Conservation (phyloP, 2,888 invertebrate genomes). For the Sarcophaga variegata region DNA sequence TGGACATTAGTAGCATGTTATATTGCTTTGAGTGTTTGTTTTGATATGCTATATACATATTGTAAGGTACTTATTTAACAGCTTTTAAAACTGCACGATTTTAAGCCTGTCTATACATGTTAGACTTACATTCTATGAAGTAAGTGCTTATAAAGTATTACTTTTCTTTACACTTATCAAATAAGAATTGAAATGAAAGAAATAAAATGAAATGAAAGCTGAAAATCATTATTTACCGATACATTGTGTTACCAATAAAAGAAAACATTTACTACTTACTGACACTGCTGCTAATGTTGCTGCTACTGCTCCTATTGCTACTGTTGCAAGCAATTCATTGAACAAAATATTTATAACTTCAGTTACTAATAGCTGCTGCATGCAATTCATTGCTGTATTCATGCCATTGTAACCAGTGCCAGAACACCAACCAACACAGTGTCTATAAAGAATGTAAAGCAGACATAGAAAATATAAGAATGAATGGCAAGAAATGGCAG, state of each 20-base stretch:
- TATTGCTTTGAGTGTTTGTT: too few relatives aligned
- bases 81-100: too few relatives aligned
- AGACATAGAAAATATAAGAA: constrained; percentile 9
- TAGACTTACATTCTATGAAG: too few relatives aligned
- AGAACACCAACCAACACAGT: constrained; percentile 12
- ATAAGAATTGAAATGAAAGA: background rate
- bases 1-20: too few relatives aligned
- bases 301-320: background rate
- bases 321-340: background rate
- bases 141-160: too few relatives aligned
- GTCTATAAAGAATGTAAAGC: background rate
- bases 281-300: background rate
- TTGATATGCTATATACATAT: too few relatives aligned
- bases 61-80: too few relatives aligned
- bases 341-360: background rate
- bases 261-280: background rate
- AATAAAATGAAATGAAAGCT: constrained; percentile 18
- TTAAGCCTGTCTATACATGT: too few relatives aligned
- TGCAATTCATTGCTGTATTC: constrained; percentile 45
- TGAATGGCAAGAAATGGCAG: background rate
- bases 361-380: background rate
- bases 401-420: constrained; percentile 51
- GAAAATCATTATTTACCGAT: constrained; percentile 39
- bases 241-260: constrained; percentile 18
- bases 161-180: too few relatives aligned